Conservation (phyloP, 2,113 vertebrate genomes). For the Trichechus manatus region DNA sequence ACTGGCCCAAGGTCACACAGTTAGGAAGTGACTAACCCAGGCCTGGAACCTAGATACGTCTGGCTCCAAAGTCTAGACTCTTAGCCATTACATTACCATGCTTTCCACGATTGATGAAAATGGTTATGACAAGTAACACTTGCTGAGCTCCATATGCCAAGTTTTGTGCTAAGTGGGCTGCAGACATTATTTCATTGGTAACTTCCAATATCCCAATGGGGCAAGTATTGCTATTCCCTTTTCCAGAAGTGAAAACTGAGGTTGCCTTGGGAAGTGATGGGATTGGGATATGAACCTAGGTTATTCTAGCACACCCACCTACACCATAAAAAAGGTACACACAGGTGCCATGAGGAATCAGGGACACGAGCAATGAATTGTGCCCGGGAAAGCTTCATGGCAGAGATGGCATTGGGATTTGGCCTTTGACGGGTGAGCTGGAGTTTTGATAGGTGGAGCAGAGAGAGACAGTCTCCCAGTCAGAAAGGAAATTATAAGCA, state of each 20-base stretch:
- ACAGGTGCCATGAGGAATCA: neutral
- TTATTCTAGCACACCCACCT: neutral
- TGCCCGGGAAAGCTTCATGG: neutral
- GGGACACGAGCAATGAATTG: neutral
- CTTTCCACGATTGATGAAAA: neutral
- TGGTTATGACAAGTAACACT: neutral
- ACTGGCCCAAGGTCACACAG: slow-evolving; percentile 54
- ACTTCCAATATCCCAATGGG: neutral
- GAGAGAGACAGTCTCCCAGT: neutral
- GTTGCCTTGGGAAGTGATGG: neutral
- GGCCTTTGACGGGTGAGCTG: neutral
- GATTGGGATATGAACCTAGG: neutral
- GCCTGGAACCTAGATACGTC: neutral
- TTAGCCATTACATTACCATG: neutral
- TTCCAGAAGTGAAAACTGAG: slow-evolving; percentile 49
- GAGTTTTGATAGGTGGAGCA: neutral
- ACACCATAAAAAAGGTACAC: neutral
- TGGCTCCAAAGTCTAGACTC: neutral
- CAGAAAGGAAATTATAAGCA: neutral
- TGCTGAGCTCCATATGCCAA: neutral
- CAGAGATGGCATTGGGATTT: slow-evolving; percentile 3
- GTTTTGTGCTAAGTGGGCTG: neutral
- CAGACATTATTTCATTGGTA: neutral
- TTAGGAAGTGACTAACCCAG: slow-evolving; percentile 14
- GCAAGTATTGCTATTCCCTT: neutral